Conservation (phyloP, 2,888 invertebrate species). For the Clanis bilineata region DNA sequence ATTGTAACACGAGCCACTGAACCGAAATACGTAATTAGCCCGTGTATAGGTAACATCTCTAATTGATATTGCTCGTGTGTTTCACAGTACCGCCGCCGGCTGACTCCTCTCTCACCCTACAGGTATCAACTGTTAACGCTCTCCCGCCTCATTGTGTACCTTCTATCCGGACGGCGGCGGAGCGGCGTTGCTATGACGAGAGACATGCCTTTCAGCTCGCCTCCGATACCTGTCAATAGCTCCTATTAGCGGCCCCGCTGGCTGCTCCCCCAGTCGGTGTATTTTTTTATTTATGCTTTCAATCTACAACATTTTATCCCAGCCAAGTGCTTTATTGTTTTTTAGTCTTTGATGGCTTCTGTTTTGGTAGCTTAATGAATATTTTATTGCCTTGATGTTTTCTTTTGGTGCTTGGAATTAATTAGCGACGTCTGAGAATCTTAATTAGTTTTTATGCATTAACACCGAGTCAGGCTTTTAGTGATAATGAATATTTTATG, state of each 20-base stretch:
- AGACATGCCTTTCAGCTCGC: slow-evolving; percentile 33
- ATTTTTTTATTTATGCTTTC: slow-evolving; percentile 8
- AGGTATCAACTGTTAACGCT: slow-evolving; percentile 6
- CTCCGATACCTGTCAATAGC: slow-evolving; percentile 26
- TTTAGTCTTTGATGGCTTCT: slow-evolving; percentile 1
- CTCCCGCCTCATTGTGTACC: slow-evolving; percentile 7
- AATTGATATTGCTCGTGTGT: neutral
- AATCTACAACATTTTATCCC: neutral
- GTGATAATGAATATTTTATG: slow-evolving; percentile 2
- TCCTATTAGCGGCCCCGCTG: neutral
- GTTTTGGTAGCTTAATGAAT: slow-evolving; percentile 4
- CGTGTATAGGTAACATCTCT: neutral
- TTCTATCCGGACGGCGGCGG: slow-evolving; percentile 34
- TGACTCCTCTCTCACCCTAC: neutral
- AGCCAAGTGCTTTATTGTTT: slow-evolving; percentile 5
- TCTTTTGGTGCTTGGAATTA: slow-evolving; percentile 12
- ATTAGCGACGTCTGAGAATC: slow-evolving; percentile 2
- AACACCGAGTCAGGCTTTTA: neutral
- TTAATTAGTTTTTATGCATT: slow-evolving; percentile 1
- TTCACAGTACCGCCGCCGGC: neutral
- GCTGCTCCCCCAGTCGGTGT: neutral
- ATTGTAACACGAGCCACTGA: neutral
- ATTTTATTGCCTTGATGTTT: slow-evolving; percentile 3
- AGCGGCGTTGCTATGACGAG: slow-evolving; percentile 54
- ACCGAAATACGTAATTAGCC: neutral